Conservation (phyloP, 1,140 invertebrate genomes). For the Drosophila setifemur region DNA sequence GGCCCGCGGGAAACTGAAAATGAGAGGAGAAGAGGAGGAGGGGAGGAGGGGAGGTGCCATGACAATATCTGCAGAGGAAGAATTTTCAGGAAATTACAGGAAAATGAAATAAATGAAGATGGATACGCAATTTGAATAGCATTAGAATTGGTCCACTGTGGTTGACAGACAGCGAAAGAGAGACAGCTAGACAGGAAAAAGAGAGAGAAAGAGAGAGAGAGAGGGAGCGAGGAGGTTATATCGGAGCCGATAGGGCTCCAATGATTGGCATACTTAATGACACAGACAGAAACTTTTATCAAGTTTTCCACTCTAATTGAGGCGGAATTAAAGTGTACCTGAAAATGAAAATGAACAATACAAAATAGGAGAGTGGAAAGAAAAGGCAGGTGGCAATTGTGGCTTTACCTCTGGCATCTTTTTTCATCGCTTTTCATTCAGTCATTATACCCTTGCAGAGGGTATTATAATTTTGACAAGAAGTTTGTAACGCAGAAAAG, state of each 20-base stretch:
- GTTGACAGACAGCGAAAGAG: slow-evolving; percentile 41
- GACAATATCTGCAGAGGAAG: slow-evolving; percentile 64
- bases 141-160: slow-evolving; percentile 62
- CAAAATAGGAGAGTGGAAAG: not conserved
- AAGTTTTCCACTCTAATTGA: slow-evolving; percentile 44
- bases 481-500: too few relatives aligned
- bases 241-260: not conserved
- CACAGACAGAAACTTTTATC: slow-evolving; percentile 37
- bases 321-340: slow-evolving; percentile 8
- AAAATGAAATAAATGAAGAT: slow-evolving; percentile 81
- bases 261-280: slow-evolving; percentile 40
- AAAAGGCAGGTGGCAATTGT: not conserved
- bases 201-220: not conserved
- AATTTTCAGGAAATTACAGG: slow-evolving; percentile 77
- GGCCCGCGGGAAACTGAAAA: not conserved
- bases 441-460: too few relatives aligned
- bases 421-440: too few relatives aligned
- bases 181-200: not conserved
- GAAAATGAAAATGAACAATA: not conserved
- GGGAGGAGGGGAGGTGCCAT: not conserved
- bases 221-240: not conserved
- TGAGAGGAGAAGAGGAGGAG: not conserved
- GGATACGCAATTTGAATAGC: slow-evolving; percentile 80
- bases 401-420: not conserved
- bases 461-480: too few relatives aligned